These are phyloP conservation scores for Mohoua ochrocephala DNA, from an alignment of 2,113 vertebrate genomes.

Conservation along the genomic window DNA sequence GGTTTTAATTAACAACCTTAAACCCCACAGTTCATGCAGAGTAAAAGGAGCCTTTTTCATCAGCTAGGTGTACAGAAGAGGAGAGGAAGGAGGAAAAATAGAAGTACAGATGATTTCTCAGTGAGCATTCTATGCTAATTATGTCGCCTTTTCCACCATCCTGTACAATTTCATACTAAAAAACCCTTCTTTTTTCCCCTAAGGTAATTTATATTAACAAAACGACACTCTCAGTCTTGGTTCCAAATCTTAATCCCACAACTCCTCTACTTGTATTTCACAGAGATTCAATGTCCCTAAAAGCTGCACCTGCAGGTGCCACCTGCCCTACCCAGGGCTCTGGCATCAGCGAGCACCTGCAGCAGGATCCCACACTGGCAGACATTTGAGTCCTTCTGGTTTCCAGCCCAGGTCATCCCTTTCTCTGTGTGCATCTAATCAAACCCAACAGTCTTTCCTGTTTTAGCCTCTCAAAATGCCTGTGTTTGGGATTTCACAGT, in stretches of 20 bases:
- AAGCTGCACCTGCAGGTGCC: background rate
- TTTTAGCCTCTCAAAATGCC: background rate
- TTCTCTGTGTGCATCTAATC: background rate
- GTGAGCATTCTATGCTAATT: background rate
- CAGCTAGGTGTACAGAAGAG: background rate
- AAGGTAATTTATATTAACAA: background rate
- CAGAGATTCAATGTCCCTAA: background rate
- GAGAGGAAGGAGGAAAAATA: background rate
- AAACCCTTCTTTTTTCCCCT: rapidly evolving
- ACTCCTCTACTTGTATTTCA: background rate
- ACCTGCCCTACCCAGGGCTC: background rate
- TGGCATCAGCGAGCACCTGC: background rate
- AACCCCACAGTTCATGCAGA: background rate
- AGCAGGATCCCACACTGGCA: background rate
- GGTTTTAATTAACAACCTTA: conserved; percentile 58
- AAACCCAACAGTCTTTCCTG: background rate
- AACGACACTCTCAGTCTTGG: background rate
- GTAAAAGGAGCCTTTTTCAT: conserved; percentile 22
- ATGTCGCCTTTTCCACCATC: background rate
- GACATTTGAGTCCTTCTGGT: background rate
- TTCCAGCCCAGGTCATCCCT: background rate
- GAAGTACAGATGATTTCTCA: background rate
- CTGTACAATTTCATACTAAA: background rate
- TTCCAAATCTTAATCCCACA: background rate
- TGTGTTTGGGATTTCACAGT: background rate